phyloP scores from a whole-genome alignment of 2,888 invertebrate species.

The Nephrotoma appendiculata region DNA sequence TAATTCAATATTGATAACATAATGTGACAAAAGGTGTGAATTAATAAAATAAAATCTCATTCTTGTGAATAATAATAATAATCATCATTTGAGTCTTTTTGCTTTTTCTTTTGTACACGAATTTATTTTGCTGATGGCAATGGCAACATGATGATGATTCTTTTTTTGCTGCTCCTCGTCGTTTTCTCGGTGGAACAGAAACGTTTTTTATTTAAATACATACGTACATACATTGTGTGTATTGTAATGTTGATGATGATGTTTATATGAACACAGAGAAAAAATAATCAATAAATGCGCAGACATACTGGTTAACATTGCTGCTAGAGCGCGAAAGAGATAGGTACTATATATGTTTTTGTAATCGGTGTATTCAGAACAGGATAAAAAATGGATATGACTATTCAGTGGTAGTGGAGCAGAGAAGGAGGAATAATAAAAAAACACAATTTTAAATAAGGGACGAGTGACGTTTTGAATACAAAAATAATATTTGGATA shows the following conservation, averaged over 20 bases:
- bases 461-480: neutral
- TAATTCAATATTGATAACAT: neutral
- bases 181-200: neutral
- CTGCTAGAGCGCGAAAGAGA: neutral
- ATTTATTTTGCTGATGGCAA: neutral
- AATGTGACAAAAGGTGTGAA: neutral
- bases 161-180: neutral
- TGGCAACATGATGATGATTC: neutral
- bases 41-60: neutral
- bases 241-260: neutral
- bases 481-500: neutral
- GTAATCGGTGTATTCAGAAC: neutral
- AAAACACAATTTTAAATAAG: neutral
- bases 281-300: neutral
- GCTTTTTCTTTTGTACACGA: neutral
- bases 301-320: neutral
- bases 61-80: neutral
- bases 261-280: neutral
- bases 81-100: neutral
- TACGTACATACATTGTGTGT: neutral
- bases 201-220: neutral
- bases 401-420: neutral
- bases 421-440: neutral
- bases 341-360: neutral
- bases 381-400: neutral